Conservation (phyloP, 53 echinoderm and acorn worm species). For the Holothuria leucospilota region DNA sequence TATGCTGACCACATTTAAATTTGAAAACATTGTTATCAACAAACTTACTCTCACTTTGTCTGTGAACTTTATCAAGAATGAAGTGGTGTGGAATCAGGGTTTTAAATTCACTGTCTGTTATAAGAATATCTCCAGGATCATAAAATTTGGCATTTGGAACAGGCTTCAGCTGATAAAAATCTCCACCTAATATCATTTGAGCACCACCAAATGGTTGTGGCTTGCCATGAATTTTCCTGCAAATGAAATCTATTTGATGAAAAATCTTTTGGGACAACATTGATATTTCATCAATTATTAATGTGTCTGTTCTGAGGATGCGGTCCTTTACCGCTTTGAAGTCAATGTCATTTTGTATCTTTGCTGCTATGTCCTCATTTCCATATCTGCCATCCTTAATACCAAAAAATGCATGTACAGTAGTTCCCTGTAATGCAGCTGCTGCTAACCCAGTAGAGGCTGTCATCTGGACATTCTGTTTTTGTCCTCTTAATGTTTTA, state of each 20-base stretch:
- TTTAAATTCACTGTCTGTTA: not conserved
- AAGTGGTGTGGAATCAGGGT: not conserved
- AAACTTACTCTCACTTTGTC: conserved; percentile 6
- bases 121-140: not conserved
- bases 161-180: not conserved
- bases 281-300: conserved; percentile 21
- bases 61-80: not conserved
- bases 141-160: not conserved
- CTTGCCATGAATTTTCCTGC: not conserved
- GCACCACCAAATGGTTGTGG: not conserved
- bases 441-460: conserved; percentile 5
- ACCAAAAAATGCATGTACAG: not conserved
- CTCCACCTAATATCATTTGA: not conserved
- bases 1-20: too few species aligned
- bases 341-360: not conserved
- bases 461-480: not conserved
- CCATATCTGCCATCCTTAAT: not conserved
- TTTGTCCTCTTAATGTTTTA: not conserved
- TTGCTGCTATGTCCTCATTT: not conserved
- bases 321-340: not conserved
- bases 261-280: not conserved
- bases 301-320: not conserved
- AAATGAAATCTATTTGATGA: not conserved
- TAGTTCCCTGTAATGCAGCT: not conserved
- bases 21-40: not conserved